Conservation (phyloP, 1,140 invertebrate species). For the Ylistrum balloti region DNA sequence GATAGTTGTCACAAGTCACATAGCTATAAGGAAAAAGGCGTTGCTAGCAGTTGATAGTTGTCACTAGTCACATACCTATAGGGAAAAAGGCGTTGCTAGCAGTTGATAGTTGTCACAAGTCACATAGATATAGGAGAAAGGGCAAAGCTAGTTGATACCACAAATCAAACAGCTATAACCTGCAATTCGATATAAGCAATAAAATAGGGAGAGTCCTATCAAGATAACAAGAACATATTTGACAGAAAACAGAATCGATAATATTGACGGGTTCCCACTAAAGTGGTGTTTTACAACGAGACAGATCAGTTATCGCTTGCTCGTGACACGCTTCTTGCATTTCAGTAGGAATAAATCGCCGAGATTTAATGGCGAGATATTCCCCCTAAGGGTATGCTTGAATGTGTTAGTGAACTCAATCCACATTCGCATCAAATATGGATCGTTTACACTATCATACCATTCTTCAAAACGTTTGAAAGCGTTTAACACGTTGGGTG, state of each 20-base stretch:
- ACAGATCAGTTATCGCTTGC: not conserved
- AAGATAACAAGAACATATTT: not conserved
- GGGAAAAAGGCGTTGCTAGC: too few species aligned
- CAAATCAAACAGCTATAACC: not conserved
- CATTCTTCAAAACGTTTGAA: not conserved
- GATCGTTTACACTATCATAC: slow-evolving; percentile 3
- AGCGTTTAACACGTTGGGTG: not conserved
- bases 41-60: too few species aligned
- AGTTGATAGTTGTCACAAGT: too few species aligned
- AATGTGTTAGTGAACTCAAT: not conserved
- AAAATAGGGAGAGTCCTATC: not conserved
- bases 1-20: too few species aligned
- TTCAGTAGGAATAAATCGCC: slow-evolving; percentile 22
- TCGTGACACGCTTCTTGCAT: slow-evolving; percentile 12
- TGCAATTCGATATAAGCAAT: not conserved
- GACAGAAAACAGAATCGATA: not conserved
- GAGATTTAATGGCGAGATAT: not conserved
- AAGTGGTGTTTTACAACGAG: not conserved
- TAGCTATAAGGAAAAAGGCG: too few species aligned
- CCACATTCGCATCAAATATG: not conserved
- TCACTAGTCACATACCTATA: too few species aligned
- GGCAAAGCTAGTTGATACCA: too few species aligned
- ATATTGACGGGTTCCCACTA: not conserved
- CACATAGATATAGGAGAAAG: too few species aligned
- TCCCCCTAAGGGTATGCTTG: not conserved